Evolutionary conservation across 2,797 vertebrate genomes (phyloP).

Genomic region (Thamnophis elegans): DNA sequence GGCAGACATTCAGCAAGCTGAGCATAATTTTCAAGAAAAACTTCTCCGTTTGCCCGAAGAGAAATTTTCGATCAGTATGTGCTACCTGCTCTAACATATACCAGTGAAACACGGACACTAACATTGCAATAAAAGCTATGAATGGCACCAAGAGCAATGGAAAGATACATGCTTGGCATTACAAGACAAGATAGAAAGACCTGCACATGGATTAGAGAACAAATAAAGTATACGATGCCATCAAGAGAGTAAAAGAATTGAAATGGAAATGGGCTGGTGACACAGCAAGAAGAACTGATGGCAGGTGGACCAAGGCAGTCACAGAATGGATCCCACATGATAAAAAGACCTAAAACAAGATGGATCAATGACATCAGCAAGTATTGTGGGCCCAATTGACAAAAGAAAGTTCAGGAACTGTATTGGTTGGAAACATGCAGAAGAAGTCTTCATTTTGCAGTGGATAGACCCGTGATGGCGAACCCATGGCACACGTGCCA

Average conservation of each 20-base stretch:
- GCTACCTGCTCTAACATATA: background rate
- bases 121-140: background rate
- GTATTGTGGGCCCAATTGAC: background rate
- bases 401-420: background rate
- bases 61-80: background rate
- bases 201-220: background rate
- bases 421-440: background rate
- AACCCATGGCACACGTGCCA: too few relatives aligned
- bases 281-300: background rate
- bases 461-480: background rate
- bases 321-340: background rate
- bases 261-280: background rate
- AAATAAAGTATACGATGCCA: background rate
- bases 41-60: background rate
- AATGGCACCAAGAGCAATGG: background rate
- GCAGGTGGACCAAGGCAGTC: background rate
- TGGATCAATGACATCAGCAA: background rate
- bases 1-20: background rate
- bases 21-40: background rate
- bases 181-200: background rate
- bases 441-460: background rate
- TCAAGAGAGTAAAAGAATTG: background rate
- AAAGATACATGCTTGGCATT: background rate
- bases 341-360: background rate
- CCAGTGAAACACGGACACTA: background rate